Base-by-base conservation (phyloP, 1,140 invertebrate species). In the Mylabris phalerata region DNA sequence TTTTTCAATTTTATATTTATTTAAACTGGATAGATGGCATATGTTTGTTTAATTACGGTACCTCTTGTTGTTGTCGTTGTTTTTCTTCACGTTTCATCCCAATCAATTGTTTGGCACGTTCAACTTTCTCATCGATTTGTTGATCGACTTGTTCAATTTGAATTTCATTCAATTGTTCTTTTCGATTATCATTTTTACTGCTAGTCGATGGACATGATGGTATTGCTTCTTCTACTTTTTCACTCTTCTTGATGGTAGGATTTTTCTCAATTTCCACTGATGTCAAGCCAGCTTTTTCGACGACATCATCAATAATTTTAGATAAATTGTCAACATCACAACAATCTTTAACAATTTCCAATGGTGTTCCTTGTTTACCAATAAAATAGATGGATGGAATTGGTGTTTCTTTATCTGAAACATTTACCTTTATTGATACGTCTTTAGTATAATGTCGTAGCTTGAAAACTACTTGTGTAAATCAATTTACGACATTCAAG, bases 341-440 rank as follows among this genome's bases (percentile, higher is more conserved):
- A 5, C 72, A 75, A 9, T 86, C 86, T 40, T 81, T 85, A 27
- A 90, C 79, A 13, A 92, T 82, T 72, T 92, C 88, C 57, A 92
- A 64, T 0, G 90, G 88, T 11, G 79, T 76, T 2, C 90, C 90
- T 75, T 85, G 83, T 32, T 83, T 76, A 5, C 87, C 88, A 71
- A 94, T 93, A 68, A 93, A 93, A 75, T 88, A 93, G n/a, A 90
- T 70, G 0, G 89, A 90, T 39, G 91, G 91, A 19, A 92, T 79
- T 27, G 88, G 82, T 32, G 91, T 85, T 55, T 92, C 75, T 76
- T 90, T 88, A 79, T 92, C 90, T 50, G 54, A 48, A 51, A 52
- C 25, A n/a, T 11, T 47, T 54, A 25, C 38, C 9, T 58, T 25
- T 45, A 19, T 19, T 19, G 19, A 19, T 19, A 19, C 19, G 1